Evolutionary conservation across 2,113 vertebrate species (phyloP).

Genomic region (Eidolon helvum): DNA sequence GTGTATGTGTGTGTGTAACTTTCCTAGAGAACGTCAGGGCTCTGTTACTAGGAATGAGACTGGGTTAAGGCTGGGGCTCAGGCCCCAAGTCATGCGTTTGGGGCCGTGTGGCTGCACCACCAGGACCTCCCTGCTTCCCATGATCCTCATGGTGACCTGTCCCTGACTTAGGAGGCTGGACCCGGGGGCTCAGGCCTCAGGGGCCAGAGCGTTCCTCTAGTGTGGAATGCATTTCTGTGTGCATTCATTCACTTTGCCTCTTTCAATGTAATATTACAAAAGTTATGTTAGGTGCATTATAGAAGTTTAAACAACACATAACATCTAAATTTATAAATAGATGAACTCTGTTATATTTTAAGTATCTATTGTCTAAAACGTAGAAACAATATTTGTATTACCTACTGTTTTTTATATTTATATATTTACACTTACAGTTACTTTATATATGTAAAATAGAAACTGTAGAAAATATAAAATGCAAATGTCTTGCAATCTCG

Average conservation of each 20-base stretch:
- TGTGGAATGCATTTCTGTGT: neutral
- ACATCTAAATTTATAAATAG: no score
- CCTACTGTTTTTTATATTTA: neutral
- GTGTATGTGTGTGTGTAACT: neutral
- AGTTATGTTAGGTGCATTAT: no score
- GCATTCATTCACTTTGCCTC: neutral
- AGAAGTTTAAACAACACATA: no score
- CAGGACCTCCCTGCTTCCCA: neutral
- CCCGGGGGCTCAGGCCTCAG: neutral
- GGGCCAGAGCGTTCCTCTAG: neutral
- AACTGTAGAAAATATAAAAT: neutral
- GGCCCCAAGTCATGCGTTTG: neutral
- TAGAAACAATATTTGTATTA: neutral
- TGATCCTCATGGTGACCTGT: neutral
- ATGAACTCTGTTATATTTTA: no score
- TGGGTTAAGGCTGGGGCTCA: neutral
- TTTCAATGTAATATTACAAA: neutral
- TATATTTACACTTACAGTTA: neutral
- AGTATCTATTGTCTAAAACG: no score
- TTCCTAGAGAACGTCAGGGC: neutral
- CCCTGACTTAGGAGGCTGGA: neutral
- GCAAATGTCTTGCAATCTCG: neutral
- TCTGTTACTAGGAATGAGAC: neutral
- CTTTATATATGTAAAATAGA: neutral
- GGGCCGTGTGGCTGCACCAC: neutral